Base-by-base conservation (phyloP, 2,888 invertebrate species). In the Clivina fossor region DNA sequence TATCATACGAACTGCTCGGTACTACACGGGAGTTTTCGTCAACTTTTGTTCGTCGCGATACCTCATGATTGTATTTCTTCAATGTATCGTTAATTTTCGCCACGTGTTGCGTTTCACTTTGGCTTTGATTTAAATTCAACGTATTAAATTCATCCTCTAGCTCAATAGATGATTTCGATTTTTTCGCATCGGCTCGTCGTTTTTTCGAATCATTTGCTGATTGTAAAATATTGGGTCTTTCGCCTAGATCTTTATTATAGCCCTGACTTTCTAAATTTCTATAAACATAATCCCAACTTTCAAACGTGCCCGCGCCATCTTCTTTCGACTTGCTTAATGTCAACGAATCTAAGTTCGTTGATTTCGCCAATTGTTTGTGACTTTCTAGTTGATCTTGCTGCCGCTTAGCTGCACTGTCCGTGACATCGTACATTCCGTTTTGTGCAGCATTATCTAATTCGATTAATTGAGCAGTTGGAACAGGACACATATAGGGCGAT, bases 221-320 rank as follows among this genome's bases (percentile, higher is more conserved):
- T 4, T 79, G 79, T 32, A 83, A 63, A 53, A 86, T 77, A 63
- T 89, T 82, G 53, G 83, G 86, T 40, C 86, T 71, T 63, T 83
- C 83, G 0, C 82, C 82, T 4, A 83, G 68, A 63, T 87, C 87
- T 61, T 80, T 80, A 5, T 74, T 76, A 62, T 88, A 86, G 0
- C 87, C 85, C 64, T 86, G 83, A 62, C 82, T 86, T 56, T 89
- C 87, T 26, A 90, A 74, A 68, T 87, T 86, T 62, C 83, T 80
- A 67, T 85, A 90, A 0, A 90, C 89, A 66, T 88, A 89, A 67
- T 86, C 86, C 90, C 90, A 91, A 47, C 83, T 82, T 61, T 88
- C 88, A 54, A 82, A 83, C 0, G 82, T 84, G 1, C 84, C 84
- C 67, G 83, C 80, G 0, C 82, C 84, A 59, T 85, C 85, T 61